phyloP scores from a whole-genome alignment of 2,888 invertebrate species.

The Myopa tessellatipennis region DNA sequence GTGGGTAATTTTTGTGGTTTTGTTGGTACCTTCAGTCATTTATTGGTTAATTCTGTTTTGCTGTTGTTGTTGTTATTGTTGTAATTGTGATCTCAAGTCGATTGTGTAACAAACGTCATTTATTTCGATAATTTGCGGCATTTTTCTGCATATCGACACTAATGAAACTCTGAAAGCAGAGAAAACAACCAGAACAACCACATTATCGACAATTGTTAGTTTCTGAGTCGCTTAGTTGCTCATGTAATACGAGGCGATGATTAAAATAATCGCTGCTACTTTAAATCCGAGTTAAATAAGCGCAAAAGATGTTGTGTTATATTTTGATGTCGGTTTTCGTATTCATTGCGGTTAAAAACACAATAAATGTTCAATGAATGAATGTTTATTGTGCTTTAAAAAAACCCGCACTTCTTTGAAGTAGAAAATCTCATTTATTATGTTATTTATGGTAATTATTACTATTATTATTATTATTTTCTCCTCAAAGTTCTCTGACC shows the following conservation, averaged over 20 bases:
- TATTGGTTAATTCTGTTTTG: background rate
- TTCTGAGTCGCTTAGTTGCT: background rate
- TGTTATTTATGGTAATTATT: too few relatives aligned
- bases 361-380: too few relatives aligned
- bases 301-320: slow-evolving; percentile 23
- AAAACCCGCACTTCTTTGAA: too few relatives aligned
- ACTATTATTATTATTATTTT: too few relatives aligned
- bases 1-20: background rate
- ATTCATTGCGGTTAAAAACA: slow-evolving; percentile 13
- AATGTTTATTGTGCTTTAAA: too few relatives aligned
- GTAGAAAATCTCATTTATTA: too few relatives aligned
- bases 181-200: slow-evolving; percentile 15
- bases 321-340: background rate
- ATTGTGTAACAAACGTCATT: slow-evolving; percentile 34
- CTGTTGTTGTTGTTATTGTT: slow-evolving; percentile 5
- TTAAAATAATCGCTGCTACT: slow-evolving; percentile 28
- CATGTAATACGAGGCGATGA: slow-evolving; percentile 25
- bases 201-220: background rate
- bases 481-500: too few relatives aligned
- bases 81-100: background rate
- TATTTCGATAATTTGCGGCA: slow-evolving; percentile 31
- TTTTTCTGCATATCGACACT: background rate
- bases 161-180: background rate
- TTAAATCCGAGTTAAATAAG: slow-evolving; percentile 35
- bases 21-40: background rate